Percentiles rank a stretch among this genome's conserved stretches.
These are phyloP conservation scores for Anthopleura sola DNA, from an alignment of 64 coral and sea anemone genomes.

Conservation along the genomic window DNA sequence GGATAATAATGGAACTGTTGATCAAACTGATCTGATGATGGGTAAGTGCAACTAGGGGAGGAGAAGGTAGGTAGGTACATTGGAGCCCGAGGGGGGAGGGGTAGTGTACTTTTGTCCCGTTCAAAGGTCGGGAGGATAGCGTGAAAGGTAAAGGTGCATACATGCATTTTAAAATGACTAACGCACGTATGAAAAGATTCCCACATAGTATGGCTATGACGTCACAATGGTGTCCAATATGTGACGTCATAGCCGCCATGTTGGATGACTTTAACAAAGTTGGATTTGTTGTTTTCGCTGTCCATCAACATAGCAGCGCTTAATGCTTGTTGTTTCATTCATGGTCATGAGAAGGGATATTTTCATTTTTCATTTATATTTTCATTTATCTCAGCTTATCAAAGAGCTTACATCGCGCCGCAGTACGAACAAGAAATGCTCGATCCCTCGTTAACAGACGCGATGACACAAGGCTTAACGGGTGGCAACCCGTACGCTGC, in stretches of 20 bases:
- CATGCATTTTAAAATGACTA: too few species aligned
- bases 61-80: not conserved
- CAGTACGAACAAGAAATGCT: not conserved
- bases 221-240: too few species aligned
- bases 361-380: not conserved
- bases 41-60: not conserved
- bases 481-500: not conserved
- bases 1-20: not conserved
- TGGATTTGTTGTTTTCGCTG: too few species aligned
- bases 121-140: not conserved
- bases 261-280: too few species aligned
- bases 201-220: not conserved
- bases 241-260: too few species aligned
- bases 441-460: not conserved
- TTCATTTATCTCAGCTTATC: too few species aligned
- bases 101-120: not conserved
- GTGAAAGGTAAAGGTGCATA: too few species aligned
- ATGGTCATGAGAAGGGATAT: not conserved
- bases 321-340: too few species aligned
- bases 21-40: conserved; percentile 6
- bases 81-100: not conserved
- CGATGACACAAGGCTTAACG: not conserved
- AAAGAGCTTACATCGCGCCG: not conserved
- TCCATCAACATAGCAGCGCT: too few species aligned
- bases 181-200: not conserved